phyloP scores from a whole-genome alignment of 2,888 invertebrate species.

The Endomychus coccineus region DNA sequence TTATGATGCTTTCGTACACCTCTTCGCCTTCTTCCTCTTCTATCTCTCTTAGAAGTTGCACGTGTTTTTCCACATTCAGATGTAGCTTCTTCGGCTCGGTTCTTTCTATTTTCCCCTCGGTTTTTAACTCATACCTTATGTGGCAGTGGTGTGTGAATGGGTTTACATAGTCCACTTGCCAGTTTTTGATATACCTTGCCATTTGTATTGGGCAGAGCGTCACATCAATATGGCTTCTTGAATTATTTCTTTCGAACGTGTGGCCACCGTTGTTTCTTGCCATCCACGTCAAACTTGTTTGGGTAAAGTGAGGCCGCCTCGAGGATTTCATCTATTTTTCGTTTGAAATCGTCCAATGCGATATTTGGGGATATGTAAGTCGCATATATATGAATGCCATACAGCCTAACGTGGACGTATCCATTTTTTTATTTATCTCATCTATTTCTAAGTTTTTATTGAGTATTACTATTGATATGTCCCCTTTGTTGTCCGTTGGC shows the following conservation, averaged over 20 bases:
- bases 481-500: slow-evolving; percentile 2
- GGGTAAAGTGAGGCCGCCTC: neutral
- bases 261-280: neutral
- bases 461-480: neutral
- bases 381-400: neutral
- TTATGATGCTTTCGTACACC: neutral
- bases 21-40: neutral
- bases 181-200: neutral
- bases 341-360: neutral
- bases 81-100: slow-evolving; percentile 1
- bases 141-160: neutral
- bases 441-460: slow-evolving; percentile 2
- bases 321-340: neutral
- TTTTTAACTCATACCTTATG: neutral
- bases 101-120: neutral
- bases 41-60: neutral
- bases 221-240: slow-evolving; percentile 1
- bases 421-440: neutral
- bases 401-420: neutral
- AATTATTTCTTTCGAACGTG: neutral
- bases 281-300: neutral
- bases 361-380: slow-evolving; percentile 6
- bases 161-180: neutral
- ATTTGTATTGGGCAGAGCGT: neutral
- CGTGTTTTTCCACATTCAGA: slow-evolving; percentile 1